Base-by-base conservation (phyloP, 2,113 vertebrate genomes). In the Urocitellus parryii region DNA sequence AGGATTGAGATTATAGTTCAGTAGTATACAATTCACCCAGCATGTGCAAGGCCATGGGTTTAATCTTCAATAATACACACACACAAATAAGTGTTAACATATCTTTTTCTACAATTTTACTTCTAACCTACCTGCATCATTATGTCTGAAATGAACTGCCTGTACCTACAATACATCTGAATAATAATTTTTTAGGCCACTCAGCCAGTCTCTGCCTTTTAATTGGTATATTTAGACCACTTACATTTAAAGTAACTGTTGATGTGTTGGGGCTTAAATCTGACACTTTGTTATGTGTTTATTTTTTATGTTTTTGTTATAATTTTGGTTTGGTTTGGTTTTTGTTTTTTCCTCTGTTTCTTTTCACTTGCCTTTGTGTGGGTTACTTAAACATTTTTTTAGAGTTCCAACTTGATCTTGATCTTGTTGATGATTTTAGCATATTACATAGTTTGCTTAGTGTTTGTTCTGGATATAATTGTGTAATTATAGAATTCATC, bases 171-270 rank as follows among this genome's bases (percentile, higher is more conserved):
- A 77, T 53, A 78, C 42, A 91, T 48, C 18, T 92, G 63, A 16
- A 87, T 51, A 32, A 48, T 68, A 65, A 48, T 86, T 89, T 74
- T 84, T 73, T 61, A 48, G 32, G 37, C 32, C 25, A 84, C 2
- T 79, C 32, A 79, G 8, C 24, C 68, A 86, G 22, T 39, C 56
- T 85, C 83, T 76, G 37, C 73, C 45, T 91, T 74, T 79, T 90
- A 83, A 86, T 51, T 86, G 45, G n/a, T 90, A 68, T 86, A 58
- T 86, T 79, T 79, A 84, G 6, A 58, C 56, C 56, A 58, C 20
- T 88, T 92, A 72, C 14, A 58, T 88, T 94, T 91, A 87, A 91
- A 63, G 27, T 77, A 87, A 29, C 32, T 70, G 53, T 81, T 90
- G 37, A 51, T 78, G 4, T 84, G 22, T 63, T 42, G 53, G 18